These are phyloP conservation scores for Acronicta psi DNA, from an alignment of 2,888 invertebrate species.

Conservation along the genomic window DNA sequence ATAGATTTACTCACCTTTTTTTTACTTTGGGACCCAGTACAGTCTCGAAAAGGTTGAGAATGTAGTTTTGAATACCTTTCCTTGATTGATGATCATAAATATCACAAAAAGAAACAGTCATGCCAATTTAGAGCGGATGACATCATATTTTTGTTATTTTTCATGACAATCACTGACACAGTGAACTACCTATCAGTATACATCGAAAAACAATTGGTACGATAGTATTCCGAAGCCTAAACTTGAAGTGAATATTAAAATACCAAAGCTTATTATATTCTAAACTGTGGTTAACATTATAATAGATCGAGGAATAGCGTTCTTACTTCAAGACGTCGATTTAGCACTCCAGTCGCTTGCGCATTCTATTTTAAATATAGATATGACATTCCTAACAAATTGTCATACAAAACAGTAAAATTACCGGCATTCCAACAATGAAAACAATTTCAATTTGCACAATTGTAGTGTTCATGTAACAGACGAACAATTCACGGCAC, in stretches of 20 bases:
- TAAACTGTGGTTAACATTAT: background rate
- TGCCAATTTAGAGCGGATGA: slow-evolving; percentile 5
- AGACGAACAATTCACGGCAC: slow-evolving; percentile 73
- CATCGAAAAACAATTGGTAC: slow-evolving; percentile 16
- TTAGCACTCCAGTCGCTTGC: slow-evolving; percentile 4
- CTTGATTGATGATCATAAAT: no score
- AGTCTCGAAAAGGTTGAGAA: background rate
- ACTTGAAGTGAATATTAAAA: background rate
- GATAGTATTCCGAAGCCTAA: slow-evolving; percentile 22
- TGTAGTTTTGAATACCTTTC: background rate
- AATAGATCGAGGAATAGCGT: background rate
- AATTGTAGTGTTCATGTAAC: slow-evolving; percentile 64
- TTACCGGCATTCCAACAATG: slow-evolving; percentile 49
- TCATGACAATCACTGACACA: slow-evolving; percentile 37
- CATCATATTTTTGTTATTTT: slow-evolving; percentile 29
- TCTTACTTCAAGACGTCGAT: slow-evolving; percentile 1
- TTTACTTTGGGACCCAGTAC: background rate
- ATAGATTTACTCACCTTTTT: background rate
- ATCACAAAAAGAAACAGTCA: slow-evolving; percentile 1
- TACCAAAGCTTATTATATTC: background rate
- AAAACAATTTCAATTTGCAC: slow-evolving; percentile 57
- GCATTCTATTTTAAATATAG: slow-evolving; percentile 33
- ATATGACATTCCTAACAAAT: slow-evolving; percentile 36
- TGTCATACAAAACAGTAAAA: slow-evolving; percentile 39
- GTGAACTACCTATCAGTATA: slow-evolving; percentile 42